Evolutionary conservation across 1,140 invertebrate genomes (phyloP).

Genomic region (Zelostemma sp.): DNA sequence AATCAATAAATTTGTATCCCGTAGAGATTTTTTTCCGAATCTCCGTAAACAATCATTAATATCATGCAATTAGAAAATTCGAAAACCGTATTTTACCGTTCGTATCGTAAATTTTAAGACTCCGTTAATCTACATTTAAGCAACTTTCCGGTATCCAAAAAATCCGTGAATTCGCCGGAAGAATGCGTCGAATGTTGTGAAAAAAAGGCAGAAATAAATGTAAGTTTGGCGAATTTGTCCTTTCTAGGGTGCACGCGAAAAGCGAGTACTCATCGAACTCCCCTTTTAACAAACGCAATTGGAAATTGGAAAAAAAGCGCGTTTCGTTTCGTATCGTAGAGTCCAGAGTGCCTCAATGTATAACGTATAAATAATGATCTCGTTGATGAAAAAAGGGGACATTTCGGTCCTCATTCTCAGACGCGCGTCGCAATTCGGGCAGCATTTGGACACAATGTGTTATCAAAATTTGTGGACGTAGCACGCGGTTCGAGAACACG

Average conservation of each 20-base stretch:
- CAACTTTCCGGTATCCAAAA: constrained; percentile 37
- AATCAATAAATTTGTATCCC: constrained; percentile 16
- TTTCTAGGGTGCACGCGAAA: constrained; percentile 26
- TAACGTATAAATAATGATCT: constrained; percentile 42
- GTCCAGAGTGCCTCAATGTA: constrained; percentile 46
- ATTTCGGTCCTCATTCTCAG: too few relatives aligned
- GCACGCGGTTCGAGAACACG: background rate
- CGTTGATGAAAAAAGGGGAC: constrained; percentile 11
- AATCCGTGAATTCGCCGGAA: constrained; percentile 10
- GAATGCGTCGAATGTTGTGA: constrained; percentile 9
- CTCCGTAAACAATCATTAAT: too few relatives aligned
- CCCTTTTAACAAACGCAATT: background rate
- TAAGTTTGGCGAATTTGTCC: constrained; percentile 15
- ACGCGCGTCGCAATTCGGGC: background rate
- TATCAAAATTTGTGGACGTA: background rate
- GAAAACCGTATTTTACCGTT: constrained; percentile 14
- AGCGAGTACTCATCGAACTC: constrained; percentile 30
- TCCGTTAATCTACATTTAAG: constrained; percentile 10
- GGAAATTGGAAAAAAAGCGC: background rate
- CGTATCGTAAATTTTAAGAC: constrained; percentile 19
- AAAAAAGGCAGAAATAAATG: constrained; percentile 19
- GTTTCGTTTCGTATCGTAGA: constrained; percentile 17
- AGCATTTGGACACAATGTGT: too few relatives aligned
- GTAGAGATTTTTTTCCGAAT: too few relatives aligned
- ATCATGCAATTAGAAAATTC: constrained; percentile 6